Percentiles rank a stretch among this genome's conserved stretches.
Evolutionary conservation across 2,888 invertebrate species (phyloP).

Genomic region (Coronaproctus castanopsis): DNA sequence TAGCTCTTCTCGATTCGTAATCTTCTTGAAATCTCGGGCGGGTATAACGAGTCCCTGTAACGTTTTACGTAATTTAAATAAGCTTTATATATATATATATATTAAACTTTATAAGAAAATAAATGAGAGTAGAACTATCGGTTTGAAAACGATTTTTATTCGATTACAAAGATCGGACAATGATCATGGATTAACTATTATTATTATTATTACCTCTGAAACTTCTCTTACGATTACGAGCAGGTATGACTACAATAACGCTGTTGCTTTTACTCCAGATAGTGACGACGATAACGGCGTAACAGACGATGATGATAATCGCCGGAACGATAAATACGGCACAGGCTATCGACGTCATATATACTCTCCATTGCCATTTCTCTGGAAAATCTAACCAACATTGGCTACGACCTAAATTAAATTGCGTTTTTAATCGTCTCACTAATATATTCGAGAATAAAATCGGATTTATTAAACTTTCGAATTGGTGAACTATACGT

Average conservation of each 20-base stretch:
- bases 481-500: no score
- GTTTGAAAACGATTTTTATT: no score
- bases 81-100: no score
- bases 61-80: no score
- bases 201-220: slow-evolving; percentile 7
- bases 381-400: slow-evolving; percentile 29
- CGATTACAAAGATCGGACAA: no score
- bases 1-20: slow-evolving; percentile 46
- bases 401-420: slow-evolving; percentile 22
- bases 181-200: no score
- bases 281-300: slow-evolving; percentile 32
- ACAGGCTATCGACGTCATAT: slow-evolving; percentile 31
- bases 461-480: neutral
- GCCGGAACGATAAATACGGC: slow-evolving; percentile 33
- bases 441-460: neutral
- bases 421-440: neutral
- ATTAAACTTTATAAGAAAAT: no score
- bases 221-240: slow-evolving; percentile 4
- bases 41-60: no score
- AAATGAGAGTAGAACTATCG: no score
- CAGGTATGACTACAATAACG: slow-evolving; percentile 4
- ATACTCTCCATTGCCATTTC: slow-evolving; percentile 30
- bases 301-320: slow-evolving; percentile 32
- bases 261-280: slow-evolving; percentile 37
- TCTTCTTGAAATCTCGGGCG: slow-evolving; percentile 13